phyloP scores from a whole-genome alignment of 2,888 invertebrate genomes.

The Mythimna ferrago region DNA sequence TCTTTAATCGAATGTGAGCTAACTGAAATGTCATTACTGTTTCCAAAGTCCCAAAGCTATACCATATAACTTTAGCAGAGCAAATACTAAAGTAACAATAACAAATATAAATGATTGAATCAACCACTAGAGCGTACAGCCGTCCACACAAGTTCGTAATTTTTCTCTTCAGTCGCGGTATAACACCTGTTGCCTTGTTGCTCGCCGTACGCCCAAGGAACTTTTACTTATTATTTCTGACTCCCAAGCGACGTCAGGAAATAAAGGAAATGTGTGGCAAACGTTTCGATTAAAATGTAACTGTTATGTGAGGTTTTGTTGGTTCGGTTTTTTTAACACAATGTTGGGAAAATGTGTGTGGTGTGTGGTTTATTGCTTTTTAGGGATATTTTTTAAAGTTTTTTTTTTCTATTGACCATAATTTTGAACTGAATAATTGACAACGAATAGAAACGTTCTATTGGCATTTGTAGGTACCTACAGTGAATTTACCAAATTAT shows the following conservation, averaged over 20 bases:
- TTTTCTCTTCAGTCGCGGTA: conserved; percentile 50
- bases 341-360: not conserved
- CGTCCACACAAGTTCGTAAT: conserved; percentile 49
- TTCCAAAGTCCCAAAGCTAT: not conserved
- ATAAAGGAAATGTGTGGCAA: conserved; percentile 13
- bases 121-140: conserved; percentile 31
- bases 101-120: conserved; percentile 35
- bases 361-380: not conserved
- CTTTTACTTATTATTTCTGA: conserved; percentile 56
- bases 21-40: not conserved
- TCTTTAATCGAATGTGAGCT: not conserved
- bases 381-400: not conserved
- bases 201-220: conserved; percentile 29
- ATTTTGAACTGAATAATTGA: too few relatives aligned
- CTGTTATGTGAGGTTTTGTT: conserved; percentile 7
- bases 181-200: conserved; percentile 65
- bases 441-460: too few relatives aligned
- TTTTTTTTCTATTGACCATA: not conserved
- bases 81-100: conserved; percentile 15
- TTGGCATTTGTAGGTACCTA: too few relatives aligned
- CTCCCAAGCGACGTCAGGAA: conserved; percentile 40
- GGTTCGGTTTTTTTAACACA: conserved; percentile 3
- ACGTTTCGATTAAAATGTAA: conserved; percentile 42
- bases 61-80: not conserved
- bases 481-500: too few relatives aligned